Base-by-base conservation (phyloP, 2,888 invertebrate genomes). In the Hololepta plana region DNA sequence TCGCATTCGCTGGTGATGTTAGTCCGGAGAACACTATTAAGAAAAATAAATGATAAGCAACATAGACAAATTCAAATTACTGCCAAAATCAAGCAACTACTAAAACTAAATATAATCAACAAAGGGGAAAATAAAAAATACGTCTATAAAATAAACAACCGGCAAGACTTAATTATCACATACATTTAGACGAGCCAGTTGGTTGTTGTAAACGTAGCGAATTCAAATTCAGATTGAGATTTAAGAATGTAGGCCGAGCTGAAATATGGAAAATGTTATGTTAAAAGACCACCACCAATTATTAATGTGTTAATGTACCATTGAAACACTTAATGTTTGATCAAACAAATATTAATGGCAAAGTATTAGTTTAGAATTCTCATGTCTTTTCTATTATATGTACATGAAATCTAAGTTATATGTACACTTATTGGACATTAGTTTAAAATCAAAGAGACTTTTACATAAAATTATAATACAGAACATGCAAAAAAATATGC, bases 191-290 rank as follows among this genome's bases (percentile, higher is more conserved):
- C 41, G 51, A 58, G 51, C 59, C 59, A 44, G 71, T 69, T 51
- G 75, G 68, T 55, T 80, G 82, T 64, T 80, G 81, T 53, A 80
- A 75, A 60, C 84, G 74, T 64, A 84, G 68, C 51, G 81, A 73
- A 68, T 85, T 87, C 63, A 84, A 72, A 70, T 82, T 87, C 69
- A 85, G 68, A 68, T 80, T 87, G 67, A 93, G 80, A 74, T 90
- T 91, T 65, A 93, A 79, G 74, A 90, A 93, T 59, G 90, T 93
- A 55, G 93, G 93, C 52, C 93, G 84, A 61, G 91, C 91, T 93
- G 90, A 67, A 77, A 76, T 62, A 57, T 42, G 37, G 46, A 42
- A 42, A 41, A 38, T n/a, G 26, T 26, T 24, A 9, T 24, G 24
- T 23, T 30, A 27, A 20, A 15, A 15, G 23, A 29, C 19, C 20